Percentiles rank a stretch among this genome's conserved stretches.
Evolutionary conservation across 2,113 vertebrate genomes (phyloP).

Genomic region (Dicaeum eximium): DNA sequence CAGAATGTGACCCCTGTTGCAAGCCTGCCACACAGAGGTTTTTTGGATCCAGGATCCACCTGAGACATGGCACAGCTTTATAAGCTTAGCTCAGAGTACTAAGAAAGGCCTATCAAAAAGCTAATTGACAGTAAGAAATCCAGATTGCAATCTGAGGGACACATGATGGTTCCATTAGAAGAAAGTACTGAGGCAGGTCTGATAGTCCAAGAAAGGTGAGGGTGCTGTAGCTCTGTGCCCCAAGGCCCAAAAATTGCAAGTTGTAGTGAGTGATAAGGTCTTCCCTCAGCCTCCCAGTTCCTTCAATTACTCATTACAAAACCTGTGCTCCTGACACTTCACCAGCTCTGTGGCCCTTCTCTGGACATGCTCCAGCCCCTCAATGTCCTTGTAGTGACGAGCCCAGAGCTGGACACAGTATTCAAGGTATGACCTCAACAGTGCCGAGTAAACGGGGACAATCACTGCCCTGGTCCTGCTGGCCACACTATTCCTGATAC

Average conservation of each 20-base stretch:
- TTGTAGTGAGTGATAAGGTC: neutral
- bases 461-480: neutral
- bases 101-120: neutral
- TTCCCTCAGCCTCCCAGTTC: neutral
- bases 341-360: neutral
- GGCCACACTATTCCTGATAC: neutral
- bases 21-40: neutral
- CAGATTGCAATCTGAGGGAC: neutral
- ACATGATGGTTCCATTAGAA: neutral
- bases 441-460: fast-evolving
- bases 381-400: neutral
- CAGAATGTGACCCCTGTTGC: neutral
- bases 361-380: neutral
- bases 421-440: neutral
- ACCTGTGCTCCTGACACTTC: neutral
- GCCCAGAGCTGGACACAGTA: neutral
- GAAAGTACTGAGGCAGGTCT: neutral
- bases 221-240: neutral
- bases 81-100: neutral
- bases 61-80: neutral
- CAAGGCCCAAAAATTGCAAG: neutral
- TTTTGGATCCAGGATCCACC: neutral
- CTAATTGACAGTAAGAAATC: neutral
- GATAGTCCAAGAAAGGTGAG: neutral
- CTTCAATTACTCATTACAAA: neutral